Evolutionary conservation across 2,113 vertebrate species (phyloP), one percentile per base, ranked within the genome.

Genomic region (Eira barbara): DNA sequence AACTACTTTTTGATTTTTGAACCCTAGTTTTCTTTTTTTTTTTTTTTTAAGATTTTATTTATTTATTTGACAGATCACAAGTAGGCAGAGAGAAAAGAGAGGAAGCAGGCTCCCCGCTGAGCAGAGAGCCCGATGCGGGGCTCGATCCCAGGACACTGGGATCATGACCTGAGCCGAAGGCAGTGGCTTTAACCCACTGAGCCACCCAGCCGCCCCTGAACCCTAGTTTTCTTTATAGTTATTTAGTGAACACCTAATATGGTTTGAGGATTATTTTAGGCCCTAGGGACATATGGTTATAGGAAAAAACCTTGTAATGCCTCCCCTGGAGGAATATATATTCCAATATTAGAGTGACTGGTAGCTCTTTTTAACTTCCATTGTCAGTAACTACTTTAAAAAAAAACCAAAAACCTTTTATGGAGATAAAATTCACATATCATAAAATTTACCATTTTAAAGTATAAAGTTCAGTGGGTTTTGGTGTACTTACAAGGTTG

Each of bases 201-300:
- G n/a, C n/a, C n/a, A n/a, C n/a, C n/a, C n/a, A n/a, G n/a, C n/a
- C n/a, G n/a, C n/a, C n/a, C n/a, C n/a, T 90, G 52, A 80, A 93
- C 74, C 45, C 45, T 57, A 67, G 31, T 65, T 86, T 31, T 47
- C 29, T 83, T 86, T 27, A 67, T 71, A 59, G 59, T 83, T 95
- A 81, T 36, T 96, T 12, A 52, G 7, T 87, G 63, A 95, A 61
- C 10, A 27, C n/a, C 6, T 65, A 12, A 18, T 83, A 39, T 13
- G 9, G 76, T 89, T 94, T 82, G 29, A 89, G 27, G 55, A 83
- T 78, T 82, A 59, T 87, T 87, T 96, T 95, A 78, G 61, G 9
- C 29, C 86, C 27, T 49, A 2, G 6, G 36, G 29, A 59, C 82
- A 74, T 15, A 52, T 39, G 13, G 7, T 76, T 95, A 17, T 45